phyloP scores from a whole-genome alignment of 1,140 invertebrate genomes.

The Samia ricini region DNA sequence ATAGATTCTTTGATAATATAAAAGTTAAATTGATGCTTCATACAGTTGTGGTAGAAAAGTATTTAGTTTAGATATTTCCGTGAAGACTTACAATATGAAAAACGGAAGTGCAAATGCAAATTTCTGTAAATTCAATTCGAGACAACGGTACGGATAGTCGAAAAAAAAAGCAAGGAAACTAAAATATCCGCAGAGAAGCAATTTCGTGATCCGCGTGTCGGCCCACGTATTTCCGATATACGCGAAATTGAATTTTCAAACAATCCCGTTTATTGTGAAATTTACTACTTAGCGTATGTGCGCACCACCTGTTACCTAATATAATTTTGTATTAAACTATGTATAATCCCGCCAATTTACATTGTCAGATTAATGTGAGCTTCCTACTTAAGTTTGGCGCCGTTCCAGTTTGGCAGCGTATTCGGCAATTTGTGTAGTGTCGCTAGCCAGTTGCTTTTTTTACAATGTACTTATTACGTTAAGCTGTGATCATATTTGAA shows the following conservation, averaged over 20 bases:
- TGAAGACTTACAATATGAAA: no score
- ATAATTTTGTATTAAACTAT: slow-evolving; percentile 28
- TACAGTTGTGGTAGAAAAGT: no score
- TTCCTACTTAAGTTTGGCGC: slow-evolving; percentile 30
- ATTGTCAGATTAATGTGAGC: slow-evolving; percentile 31
- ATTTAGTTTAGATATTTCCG: no score
- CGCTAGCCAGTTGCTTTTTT: background rate
- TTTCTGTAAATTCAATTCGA: background rate
- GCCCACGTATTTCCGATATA: background rate
- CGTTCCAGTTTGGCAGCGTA: slow-evolving; percentile 37
- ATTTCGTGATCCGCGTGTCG: background rate
- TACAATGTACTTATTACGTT: no score
- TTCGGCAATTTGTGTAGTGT: slow-evolving; percentile 29
- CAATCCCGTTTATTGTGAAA: background rate
- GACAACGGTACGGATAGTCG: background rate
- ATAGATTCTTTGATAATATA: no score
- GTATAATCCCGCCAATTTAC: slow-evolving; percentile 38
- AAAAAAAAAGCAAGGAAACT: background rate
- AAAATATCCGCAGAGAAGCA: background rate
- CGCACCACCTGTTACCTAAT: slow-evolving; percentile 15
- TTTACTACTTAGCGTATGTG: slow-evolving; percentile 7
- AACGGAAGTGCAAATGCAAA: background rate
- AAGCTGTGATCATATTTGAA: slow-evolving; percentile 1
- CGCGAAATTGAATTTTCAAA: slow-evolving; percentile 1
- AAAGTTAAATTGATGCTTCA: no score